phyloP scores from a whole-genome alignment of 2,888 invertebrate genomes.

The Lithophane leautieri region DNA sequence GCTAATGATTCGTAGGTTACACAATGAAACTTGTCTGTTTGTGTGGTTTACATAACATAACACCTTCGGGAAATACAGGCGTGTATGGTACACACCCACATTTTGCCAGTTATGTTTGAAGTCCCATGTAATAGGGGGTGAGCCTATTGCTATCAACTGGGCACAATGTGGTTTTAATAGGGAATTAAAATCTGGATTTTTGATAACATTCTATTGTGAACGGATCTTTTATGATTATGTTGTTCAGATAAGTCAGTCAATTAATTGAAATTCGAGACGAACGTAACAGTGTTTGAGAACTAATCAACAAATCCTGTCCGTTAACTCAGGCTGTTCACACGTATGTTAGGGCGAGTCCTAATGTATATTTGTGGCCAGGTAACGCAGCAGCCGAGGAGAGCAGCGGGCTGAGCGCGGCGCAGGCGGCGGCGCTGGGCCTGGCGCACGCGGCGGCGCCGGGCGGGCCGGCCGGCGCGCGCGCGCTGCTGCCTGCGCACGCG shows the following conservation, averaged over 20 bases:
- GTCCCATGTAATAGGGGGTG: too few species aligned
- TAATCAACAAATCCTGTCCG: background rate
- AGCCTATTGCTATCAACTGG: too few species aligned
- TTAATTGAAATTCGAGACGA: background rate
- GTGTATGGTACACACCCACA: too few species aligned
- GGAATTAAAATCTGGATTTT: background rate
- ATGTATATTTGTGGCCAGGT: conserved; percentile 20
- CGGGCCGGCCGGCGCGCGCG: conserved; percentile 70
- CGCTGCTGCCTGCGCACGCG: conserved; percentile 75
- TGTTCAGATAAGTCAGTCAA: background rate
- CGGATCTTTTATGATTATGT: background rate
- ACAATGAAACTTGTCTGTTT: too few species aligned
- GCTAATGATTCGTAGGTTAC: too few species aligned
- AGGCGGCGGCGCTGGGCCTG: conserved; percentile 86
- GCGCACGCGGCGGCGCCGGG: conserved; percentile 83
- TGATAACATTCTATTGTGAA: background rate
- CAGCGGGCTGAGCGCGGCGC: conserved; percentile 81
- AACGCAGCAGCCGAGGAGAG: conserved; percentile 62
- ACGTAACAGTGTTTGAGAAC: background rate
- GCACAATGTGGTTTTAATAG: too few species aligned
- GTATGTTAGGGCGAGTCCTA: background rate
- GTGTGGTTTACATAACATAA: too few species aligned
- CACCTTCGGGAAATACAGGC: too few species aligned
- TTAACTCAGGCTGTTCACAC: background rate
- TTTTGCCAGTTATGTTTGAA: too few species aligned